Evolutionary conservation across 2,113 vertebrate genomes (phyloP).

Genomic region (Natator depressus): DNA sequence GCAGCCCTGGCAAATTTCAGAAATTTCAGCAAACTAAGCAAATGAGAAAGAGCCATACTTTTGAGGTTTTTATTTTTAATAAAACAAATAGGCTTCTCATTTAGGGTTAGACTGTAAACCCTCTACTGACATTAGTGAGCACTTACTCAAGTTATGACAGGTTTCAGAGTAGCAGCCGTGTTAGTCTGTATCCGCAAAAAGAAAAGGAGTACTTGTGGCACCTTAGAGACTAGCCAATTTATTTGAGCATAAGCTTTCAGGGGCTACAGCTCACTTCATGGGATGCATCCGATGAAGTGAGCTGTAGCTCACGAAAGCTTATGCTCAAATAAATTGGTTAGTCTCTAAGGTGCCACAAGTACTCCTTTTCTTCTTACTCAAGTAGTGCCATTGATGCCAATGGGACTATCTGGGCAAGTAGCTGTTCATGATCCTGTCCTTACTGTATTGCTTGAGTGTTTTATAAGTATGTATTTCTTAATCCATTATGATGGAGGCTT

Average conservation of each 20-base stretch:
- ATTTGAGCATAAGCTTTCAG: too few relatives aligned
- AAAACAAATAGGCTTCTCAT: background rate
- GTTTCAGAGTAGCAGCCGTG: too few relatives aligned
- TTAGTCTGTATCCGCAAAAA: too few relatives aligned
- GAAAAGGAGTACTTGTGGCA: too few relatives aligned
- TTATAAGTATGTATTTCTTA: background rate
- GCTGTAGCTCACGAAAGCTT: too few relatives aligned
- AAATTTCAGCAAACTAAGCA: constrained; percentile 50
- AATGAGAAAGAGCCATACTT: constrained; percentile 30
- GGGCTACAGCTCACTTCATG: too few relatives aligned
- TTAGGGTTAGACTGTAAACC: background rate
- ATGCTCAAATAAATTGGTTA: too few relatives aligned
- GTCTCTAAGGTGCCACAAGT: too few relatives aligned
- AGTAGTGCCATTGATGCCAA: background rate
- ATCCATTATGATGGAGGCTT: background rate
- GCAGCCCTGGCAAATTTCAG: constrained; percentile 42
- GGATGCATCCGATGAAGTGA: too few relatives aligned
- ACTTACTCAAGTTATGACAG: background rate
- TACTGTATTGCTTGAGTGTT: background rate
- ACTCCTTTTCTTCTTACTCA: background rate
- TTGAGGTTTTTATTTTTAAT: background rate
- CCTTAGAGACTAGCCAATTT: too few relatives aligned
- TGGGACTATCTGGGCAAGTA: background rate
- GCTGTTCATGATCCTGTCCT: background rate
- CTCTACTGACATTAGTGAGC: background rate